These are phyloP conservation scores for Steinernema scapterisci DNA, from an alignment of 2,888 invertebrate species.

Conservation along the genomic window DNA sequence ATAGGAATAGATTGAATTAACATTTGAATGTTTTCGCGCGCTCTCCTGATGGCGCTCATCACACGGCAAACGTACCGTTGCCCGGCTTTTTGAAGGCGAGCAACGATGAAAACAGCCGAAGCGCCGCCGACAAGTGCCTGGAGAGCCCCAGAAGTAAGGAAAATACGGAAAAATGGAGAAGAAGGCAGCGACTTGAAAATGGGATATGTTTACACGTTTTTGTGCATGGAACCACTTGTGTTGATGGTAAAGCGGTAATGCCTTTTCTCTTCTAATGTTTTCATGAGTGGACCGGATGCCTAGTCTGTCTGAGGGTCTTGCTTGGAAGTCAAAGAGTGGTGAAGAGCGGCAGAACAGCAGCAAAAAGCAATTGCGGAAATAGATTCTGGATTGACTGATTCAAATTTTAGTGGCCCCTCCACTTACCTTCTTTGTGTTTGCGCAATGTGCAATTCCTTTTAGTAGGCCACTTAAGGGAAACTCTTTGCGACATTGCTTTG, in stretches of 20 bases:
- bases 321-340: neutral
- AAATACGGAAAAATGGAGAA: neutral
- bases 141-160: neutral
- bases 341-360: neutral
- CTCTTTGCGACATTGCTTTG: neutral
- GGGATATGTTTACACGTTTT: constrained; percentile 16
- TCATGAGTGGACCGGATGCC: neutral
- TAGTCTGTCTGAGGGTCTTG: too few species aligned
- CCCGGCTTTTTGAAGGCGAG: neutral
- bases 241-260: neutral
- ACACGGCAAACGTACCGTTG: constrained; percentile 18
- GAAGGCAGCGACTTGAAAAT: neutral
- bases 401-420: neutral
- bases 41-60: constrained; percentile 25
- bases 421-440: neutral
- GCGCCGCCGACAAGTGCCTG: neutral
- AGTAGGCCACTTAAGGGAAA: constrained; percentile 11
- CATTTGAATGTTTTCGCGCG: constrained; percentile 33
- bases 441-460: neutral
- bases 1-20: constrained; percentile 33
- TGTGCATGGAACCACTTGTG: neutral
- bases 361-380: neutral
- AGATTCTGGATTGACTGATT: neutral
- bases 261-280: neutral
- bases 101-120: neutral